phyloP scores from a whole-genome alignment of 2,888 invertebrate species.

The Gryllus longicercus region DNA sequence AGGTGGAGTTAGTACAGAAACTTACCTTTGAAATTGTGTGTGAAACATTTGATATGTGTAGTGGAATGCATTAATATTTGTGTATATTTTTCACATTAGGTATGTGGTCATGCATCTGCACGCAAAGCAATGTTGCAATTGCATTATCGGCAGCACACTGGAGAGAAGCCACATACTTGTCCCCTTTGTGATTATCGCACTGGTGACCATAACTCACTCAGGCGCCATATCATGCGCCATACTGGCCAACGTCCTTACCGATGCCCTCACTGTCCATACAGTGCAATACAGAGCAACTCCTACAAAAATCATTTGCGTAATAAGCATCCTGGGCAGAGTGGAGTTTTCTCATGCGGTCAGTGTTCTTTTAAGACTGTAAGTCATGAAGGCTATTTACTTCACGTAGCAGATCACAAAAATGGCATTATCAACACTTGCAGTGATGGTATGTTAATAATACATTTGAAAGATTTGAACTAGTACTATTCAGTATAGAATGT shows the following conservation, averaged over 20 bases:
- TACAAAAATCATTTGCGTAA: slow-evolving; percentile 60
- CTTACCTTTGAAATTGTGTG: too few species aligned
- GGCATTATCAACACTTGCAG: slow-evolving; percentile 41
- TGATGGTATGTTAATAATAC: slow-evolving; percentile 11
- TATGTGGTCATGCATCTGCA: slow-evolving; percentile 69
- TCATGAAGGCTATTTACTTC: slow-evolving; percentile 53
- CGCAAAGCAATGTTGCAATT: slow-evolving; percentile 67
- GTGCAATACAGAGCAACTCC: slow-evolving; percentile 65
- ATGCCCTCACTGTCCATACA: slow-evolving; percentile 65
- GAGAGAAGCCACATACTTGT: slow-evolving; percentile 73
- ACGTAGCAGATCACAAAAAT: slow-evolving; percentile 55
- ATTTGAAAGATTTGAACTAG: neutral
- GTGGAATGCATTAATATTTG: too few species aligned
- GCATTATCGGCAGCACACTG: slow-evolving; percentile 72
- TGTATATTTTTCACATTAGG: slow-evolving; percentile 29
- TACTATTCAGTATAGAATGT: neutral
- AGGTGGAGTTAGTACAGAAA: too few species aligned
- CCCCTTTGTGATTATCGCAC: slow-evolving; percentile 65
- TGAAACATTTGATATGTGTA: too few species aligned
- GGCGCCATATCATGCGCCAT: slow-evolving; percentile 63
- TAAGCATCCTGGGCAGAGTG: slow-evolving; percentile 53
- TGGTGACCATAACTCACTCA: slow-evolving; percentile 71
- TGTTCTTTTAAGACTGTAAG: slow-evolving; percentile 60
- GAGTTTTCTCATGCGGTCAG: slow-evolving; percentile 52
- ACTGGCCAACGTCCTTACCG: slow-evolving; percentile 56